Evolutionary conservation across 2,113 vertebrate genomes (phyloP).

Genomic region (Merops nubicus): DNA sequence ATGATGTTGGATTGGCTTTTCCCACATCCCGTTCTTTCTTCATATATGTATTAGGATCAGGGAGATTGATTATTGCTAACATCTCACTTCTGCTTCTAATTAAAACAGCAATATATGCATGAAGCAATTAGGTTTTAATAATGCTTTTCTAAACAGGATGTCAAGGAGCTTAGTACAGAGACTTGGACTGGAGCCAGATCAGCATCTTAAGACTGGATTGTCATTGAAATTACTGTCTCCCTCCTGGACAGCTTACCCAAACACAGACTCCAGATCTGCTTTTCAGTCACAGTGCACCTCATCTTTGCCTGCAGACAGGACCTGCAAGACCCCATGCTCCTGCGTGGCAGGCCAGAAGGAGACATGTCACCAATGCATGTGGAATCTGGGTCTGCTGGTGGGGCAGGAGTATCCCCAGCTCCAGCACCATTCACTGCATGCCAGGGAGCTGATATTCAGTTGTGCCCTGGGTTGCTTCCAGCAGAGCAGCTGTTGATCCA

Average conservation of each 20-base stretch:
- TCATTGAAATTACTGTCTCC: neutral
- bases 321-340: neutral
- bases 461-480: neutral
- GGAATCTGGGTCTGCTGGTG: neutral
- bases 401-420: neutral
- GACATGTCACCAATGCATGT: rapidly evolving
- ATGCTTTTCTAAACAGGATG: constrained; percentile 55
- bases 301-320: neutral
- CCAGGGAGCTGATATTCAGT: neutral
- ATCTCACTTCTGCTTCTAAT: constrained; percentile 15
- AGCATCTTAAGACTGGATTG: neutral
- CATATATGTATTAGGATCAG: neutral
- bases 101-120: constrained; percentile 30
- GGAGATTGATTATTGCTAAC: neutral
- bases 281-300: neutral
- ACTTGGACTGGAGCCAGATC: constrained; percentile 21
- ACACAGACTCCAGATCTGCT: neutral
- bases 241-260: neutral
- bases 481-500: neutral
- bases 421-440: neutral
- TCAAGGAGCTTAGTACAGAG: constrained; percentile 36
- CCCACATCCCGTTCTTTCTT: neutral
- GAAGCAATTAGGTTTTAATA: constrained; percentile 54
- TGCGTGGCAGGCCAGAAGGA: neutral
- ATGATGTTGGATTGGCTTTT: neutral